Evolutionary conservation across 2,113 vertebrate genomes (phyloP).

Genomic region (Thalassoma bifasciatum): DNA sequence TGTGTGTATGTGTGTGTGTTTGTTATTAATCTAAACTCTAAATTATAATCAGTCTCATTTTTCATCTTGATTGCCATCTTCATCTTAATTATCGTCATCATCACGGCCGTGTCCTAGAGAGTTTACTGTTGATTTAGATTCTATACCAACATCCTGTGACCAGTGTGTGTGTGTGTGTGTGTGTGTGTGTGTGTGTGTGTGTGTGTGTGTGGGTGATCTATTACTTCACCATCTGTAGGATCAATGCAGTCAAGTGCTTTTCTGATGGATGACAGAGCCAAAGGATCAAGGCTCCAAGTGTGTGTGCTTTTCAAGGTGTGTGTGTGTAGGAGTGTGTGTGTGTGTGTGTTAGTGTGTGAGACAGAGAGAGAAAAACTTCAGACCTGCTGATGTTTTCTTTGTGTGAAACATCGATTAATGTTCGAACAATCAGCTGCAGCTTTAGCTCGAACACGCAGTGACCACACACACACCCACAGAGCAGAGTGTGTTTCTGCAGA

Average conservation of each 20-base stretch:
- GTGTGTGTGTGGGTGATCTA: conserved; percentile 5
- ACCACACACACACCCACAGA: no score
- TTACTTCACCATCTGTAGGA: conserved; percentile 18
- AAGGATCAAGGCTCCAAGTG: conserved; percentile 17
- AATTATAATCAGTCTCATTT: conserved; percentile 19
- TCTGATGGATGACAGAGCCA: conserved; percentile 35
- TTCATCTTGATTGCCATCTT: conserved; percentile 17
- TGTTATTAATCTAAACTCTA: background rate
- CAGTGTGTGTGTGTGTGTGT: background rate
- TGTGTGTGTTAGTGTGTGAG: conserved; percentile 5
- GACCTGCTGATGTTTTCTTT: background rate
- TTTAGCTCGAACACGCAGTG: conserved; percentile 28
- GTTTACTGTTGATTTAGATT: conserved; percentile 12
- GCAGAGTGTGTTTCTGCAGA: no score
- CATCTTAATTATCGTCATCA: conserved; percentile 11
- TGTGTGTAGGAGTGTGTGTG: conserved; percentile 4
- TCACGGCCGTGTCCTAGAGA: background rate
- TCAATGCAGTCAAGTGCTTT: conserved; percentile 40
- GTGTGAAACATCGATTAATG: conserved; percentile 43
- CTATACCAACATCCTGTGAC: conserved; percentile 11
- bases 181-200: background rate
- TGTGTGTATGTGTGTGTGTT: conserved; percentile 24
- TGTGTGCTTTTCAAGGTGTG: background rate
- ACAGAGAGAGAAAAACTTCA: conserved; percentile 14
- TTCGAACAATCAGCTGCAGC: conserved; percentile 42